A percentile compares a stretch with the other conserved stretches of the same genome.
Evolutionary conservation across 2,113 vertebrate species (phyloP).

Genomic region (Corapipo altera): DNA sequence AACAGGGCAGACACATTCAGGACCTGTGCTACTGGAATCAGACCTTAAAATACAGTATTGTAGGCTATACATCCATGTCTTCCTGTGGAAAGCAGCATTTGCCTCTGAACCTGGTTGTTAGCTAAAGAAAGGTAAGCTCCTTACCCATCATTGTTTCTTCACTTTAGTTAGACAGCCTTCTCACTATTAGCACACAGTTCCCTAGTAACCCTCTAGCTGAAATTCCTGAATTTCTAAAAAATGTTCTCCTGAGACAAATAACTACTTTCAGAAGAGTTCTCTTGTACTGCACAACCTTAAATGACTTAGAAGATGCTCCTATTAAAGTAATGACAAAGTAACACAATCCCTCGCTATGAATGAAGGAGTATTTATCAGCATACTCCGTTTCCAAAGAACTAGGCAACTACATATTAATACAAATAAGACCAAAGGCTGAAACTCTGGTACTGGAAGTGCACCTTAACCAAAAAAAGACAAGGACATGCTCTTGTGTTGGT

Average conservation of each 20-base stretch:
- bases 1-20: not conserved
- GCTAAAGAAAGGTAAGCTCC: not conserved
- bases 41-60: not conserved
- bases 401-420: not conserved
- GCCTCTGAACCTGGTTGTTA: not conserved
- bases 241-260: not conserved
- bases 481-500: not conserved
- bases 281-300: not conserved
- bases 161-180: not conserved
- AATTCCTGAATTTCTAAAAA: not conserved
- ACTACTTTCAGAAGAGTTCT: not conserved
- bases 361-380: not conserved
- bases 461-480: not conserved
- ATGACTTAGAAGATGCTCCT: not conserved
- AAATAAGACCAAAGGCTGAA: not conserved
- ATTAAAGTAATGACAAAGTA: not conserved
- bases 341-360: not conserved
- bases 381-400: not conserved
- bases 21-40: not conserved
- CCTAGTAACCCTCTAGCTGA: not conserved
- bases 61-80: not conserved
- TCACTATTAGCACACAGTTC: not conserved
- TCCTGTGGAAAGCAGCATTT: not conserved
- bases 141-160: not conserved
- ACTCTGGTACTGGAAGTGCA: not conserved